Evolutionary conservation across 1,140 invertebrate genomes (phyloP).

Genomic region (Nephotettix cincticeps): DNA sequence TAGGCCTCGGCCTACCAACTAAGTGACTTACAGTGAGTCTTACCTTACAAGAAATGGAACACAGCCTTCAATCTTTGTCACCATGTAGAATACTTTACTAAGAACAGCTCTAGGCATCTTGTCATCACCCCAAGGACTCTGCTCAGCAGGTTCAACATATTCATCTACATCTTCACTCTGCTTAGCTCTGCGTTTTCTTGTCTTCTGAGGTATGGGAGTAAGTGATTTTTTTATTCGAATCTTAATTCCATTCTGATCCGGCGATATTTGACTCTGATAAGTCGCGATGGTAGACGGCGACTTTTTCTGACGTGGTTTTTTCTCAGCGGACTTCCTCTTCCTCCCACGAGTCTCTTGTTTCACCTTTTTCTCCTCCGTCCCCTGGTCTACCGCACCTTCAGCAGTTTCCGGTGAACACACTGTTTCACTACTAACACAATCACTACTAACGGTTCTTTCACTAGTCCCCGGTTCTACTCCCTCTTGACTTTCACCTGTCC

Average conservation of each 20-base stretch:
- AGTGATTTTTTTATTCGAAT: constrained; percentile 61
- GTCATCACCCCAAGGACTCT: constrained; percentile 57
- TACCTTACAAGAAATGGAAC: constrained; percentile 71
- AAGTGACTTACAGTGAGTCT: too few species aligned
- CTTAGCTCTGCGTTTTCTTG: constrained; percentile 39
- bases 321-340: constrained; percentile 35
- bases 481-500: constrained; percentile 26
- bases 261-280: constrained; percentile 58
- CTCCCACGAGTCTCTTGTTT: constrained; percentile 33
- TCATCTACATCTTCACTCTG: constrained; percentile 29
- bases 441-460: constrained; percentile 42
- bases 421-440: constrained; percentile 39
- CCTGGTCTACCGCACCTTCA: background rate
- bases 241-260: constrained; percentile 62
- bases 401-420: constrained; percentile 37
- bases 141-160: constrained; percentile 50
- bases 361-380: constrained; percentile 11
- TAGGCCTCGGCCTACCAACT: too few species aligned
- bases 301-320: constrained; percentile 26
- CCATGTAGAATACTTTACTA: constrained; percentile 66
- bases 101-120: constrained; percentile 64
- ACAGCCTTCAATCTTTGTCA: constrained; percentile 63
- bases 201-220: constrained; percentile 36
- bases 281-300: constrained; percentile 41
- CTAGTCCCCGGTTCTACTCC: constrained; percentile 31